Conservation (phyloP, 1,140 invertebrate genomes). For the Nixonia krombeini region DNA sequence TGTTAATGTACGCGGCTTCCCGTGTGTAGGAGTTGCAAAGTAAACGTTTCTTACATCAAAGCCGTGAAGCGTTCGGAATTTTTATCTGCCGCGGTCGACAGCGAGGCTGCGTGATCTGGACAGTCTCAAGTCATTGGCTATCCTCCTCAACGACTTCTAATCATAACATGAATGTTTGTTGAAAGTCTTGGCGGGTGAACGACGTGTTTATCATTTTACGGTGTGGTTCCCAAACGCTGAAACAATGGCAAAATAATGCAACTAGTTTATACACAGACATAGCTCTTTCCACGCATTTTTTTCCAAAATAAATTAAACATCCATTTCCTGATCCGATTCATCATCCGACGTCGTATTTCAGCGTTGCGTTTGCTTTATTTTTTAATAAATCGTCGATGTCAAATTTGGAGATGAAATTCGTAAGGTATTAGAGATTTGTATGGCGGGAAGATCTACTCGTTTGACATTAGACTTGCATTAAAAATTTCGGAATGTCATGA, state of each 20-base stretch:
- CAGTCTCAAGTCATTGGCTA: conserved; percentile 27
- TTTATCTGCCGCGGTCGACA: conserved; percentile 34
- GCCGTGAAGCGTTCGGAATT: conserved; percentile 13
- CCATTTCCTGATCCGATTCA: no score
- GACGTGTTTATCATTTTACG: conserved; percentile 12
- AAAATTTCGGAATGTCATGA: conserved; percentile 9
- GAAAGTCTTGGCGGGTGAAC: conserved; percentile 2
- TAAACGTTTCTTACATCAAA: conserved; percentile 16
- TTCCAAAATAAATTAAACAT: no score
- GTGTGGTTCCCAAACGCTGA: no score
- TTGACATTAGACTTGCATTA: conserved; percentile 3
- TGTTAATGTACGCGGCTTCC: conserved; percentile 21
- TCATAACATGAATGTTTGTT: conserved; percentile 22
- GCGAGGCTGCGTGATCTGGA: conserved; percentile 25
- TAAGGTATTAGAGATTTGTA: no score
- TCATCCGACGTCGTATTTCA: no score
- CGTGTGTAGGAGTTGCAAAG: conserved; percentile 22
- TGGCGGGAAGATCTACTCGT: no score
- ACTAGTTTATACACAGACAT: no score
- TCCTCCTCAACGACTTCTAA: conserved; percentile 23
- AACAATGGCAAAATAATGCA: no score
- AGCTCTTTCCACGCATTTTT: no score
- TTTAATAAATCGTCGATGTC: not conserved
- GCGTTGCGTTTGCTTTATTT: no score
- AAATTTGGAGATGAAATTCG: not conserved